Conservation (phyloP, 2,797 vertebrate species). For the Valencia hispanica region DNA sequence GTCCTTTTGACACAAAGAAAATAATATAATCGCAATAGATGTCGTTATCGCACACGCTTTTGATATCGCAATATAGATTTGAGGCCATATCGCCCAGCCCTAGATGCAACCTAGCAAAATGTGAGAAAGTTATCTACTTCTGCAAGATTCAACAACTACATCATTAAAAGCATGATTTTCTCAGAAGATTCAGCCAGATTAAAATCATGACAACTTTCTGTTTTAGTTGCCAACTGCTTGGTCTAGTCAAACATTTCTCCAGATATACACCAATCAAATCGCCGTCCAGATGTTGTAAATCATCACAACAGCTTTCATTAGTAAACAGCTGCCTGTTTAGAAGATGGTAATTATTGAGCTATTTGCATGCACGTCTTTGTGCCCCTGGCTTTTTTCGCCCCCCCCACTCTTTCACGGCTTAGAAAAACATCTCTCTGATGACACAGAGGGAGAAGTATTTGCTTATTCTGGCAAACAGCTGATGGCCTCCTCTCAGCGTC, state of each 20-base stretch:
- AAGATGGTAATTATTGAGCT: slow-evolving; percentile 53
- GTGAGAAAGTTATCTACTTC: too few relatives aligned
- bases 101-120: too few relatives aligned
- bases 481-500: slow-evolving; percentile 56
- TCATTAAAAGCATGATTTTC: neutral
- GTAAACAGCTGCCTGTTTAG: slow-evolving; percentile 47
- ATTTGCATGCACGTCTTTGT: slow-evolving; percentile 43
- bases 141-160: neutral
- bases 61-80: too few relatives aligned
- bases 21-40: too few relatives aligned
- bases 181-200: neutral
- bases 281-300: slow-evolving; percentile 53
- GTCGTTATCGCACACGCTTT: too few relatives aligned
- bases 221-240: slow-evolving; percentile 1
- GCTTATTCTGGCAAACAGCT: slow-evolving; percentile 67
- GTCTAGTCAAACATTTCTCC: neutral
- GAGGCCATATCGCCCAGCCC: too few relatives aligned
- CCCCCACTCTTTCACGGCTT: slow-evolving; percentile 55
- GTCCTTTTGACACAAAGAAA: too few relatives aligned
- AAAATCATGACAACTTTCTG: neutral
- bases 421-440: slow-evolving; percentile 70
- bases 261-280: neutral
- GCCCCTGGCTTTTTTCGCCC: slow-evolving; percentile 49
- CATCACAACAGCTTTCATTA: slow-evolving; percentile 50
- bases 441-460: slow-evolving; percentile 69